Evolutionary conservation across 2,888 invertebrate genomes (phyloP).

Genomic region (Meta bourneti): DNA sequence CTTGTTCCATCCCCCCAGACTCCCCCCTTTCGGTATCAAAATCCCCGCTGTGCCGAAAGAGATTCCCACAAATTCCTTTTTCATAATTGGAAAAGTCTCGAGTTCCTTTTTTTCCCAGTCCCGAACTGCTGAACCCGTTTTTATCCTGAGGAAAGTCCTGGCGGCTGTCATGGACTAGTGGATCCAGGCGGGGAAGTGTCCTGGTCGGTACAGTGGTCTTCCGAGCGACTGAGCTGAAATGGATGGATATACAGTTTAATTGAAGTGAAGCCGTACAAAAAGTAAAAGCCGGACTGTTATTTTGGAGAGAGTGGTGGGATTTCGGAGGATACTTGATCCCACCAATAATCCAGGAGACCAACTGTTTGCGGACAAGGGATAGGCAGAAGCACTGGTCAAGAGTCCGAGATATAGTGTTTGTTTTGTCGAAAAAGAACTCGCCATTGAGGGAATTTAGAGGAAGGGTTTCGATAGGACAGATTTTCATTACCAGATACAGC

Average conservation of each 20-base stretch:
- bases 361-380: neutral
- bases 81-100: constrained; percentile 64
- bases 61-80: constrained; percentile 55
- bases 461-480: too few species aligned
- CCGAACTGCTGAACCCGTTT: neutral
- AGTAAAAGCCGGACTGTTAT: neutral
- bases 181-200: neutral
- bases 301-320: neutral
- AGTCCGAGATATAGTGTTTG: too few species aligned
- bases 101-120: constrained; percentile 11
- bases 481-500: too few species aligned
- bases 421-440: too few species aligned
- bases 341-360: constrained; percentile 7
- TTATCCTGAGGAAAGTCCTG: constrained; percentile 6
- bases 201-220: neutral
- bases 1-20: constrained; percentile 41
- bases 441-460: too few species aligned
- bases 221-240: constrained; percentile 21
- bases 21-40: neutral
- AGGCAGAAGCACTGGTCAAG: too few species aligned
- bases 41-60: constrained; percentile 49
- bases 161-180: constrained; percentile 27
- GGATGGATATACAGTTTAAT: constrained; percentile 59
- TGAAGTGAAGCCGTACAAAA: constrained; percentile 32
- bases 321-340: neutral